Percentiles rank a stretch among this genome's conserved stretches.
phyloP scores from a whole-genome alignment of 2,888 invertebrate genomes.

The Chrysodeixis includens region DNA sequence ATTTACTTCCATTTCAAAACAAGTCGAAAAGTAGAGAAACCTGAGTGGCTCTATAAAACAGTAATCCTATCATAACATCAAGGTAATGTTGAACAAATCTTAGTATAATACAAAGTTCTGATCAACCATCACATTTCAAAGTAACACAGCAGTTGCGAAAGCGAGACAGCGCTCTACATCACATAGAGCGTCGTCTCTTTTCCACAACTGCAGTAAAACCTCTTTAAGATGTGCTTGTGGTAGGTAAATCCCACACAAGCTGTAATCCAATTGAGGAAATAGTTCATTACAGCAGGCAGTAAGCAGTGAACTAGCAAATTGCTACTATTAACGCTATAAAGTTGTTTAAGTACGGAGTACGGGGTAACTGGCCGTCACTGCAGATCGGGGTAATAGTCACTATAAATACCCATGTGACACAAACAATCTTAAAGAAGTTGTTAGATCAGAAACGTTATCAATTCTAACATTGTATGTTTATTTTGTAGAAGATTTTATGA shows the following conservation, averaged over 20 bases:
- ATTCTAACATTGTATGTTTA: too few species aligned
- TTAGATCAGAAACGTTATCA: too few species aligned
- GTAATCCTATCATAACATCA: not conserved
- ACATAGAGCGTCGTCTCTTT: too few species aligned
- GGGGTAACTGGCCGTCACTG: constrained; percentile 21
- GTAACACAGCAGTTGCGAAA: too few species aligned
- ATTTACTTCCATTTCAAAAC: not conserved
- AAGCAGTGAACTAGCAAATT: constrained; percentile 57
- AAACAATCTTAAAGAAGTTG: not conserved
- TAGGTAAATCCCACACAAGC: constrained; percentile 52
- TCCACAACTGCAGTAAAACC: too few species aligned
- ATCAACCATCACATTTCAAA: too few species aligned
- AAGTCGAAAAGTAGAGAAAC: not conserved
- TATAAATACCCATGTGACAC: constrained; percentile 27
- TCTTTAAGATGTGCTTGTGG: too few species aligned
- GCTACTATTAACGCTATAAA: constrained; percentile 51
- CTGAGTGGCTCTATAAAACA: not conserved
- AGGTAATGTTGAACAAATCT: not conserved
- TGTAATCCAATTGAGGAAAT: constrained; percentile 55
- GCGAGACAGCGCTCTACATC: too few species aligned
- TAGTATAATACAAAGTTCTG: not conserved
- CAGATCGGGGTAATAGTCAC: constrained; percentile 25
- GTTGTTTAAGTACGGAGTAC: constrained; percentile 42
- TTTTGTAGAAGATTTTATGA: too few species aligned
- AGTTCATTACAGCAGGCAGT: constrained; percentile 48